Conservation (phyloP, 1,140 invertebrate genomes). For the Drosophila kikkawai region DNA sequence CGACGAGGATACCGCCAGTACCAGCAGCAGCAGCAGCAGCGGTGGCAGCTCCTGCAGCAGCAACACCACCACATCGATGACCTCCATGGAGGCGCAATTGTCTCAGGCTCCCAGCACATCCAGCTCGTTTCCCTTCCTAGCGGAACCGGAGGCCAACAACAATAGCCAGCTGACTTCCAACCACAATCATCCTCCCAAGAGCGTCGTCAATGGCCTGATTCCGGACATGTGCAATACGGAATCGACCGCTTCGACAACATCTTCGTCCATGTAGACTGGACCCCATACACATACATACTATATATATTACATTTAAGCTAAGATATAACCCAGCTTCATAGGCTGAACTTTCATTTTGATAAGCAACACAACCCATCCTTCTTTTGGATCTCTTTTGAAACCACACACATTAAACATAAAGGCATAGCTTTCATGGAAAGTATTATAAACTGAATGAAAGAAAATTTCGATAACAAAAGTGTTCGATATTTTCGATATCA, state of each 20-base stretch:
- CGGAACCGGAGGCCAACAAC: conserved; percentile 55
- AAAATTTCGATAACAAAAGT: not conserved
- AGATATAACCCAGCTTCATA: not conserved
- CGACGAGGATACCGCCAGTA: conserved; percentile 17
- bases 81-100: conserved; percentile 73
- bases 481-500: not conserved
- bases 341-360: conserved; percentile 4
- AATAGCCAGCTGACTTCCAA: conserved; percentile 56
- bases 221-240: conserved; percentile 39
- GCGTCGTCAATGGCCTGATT: conserved; percentile 27
- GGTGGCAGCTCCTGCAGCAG: not conserved
- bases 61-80: conserved; percentile 41
- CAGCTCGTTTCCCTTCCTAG: conserved; percentile 36
- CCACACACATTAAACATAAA: not conserved
- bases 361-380: not conserved
- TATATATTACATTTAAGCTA: not conserved
- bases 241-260: conserved; percentile 43
- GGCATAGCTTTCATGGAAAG: conserved; percentile 24
- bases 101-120: conserved; percentile 67
- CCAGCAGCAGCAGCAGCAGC: conserved; percentile 3
- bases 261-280: conserved; percentile 36
- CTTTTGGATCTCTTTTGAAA: conserved; percentile 3
- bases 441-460: conserved; percentile 3
- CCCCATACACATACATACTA: not conserved
- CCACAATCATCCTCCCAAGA: conserved; percentile 35